These are phyloP conservation scores for Xiphophorus birchmanni DNA, from an alignment of 2,797 vertebrate genomes.

Conservation along the genomic window DNA sequence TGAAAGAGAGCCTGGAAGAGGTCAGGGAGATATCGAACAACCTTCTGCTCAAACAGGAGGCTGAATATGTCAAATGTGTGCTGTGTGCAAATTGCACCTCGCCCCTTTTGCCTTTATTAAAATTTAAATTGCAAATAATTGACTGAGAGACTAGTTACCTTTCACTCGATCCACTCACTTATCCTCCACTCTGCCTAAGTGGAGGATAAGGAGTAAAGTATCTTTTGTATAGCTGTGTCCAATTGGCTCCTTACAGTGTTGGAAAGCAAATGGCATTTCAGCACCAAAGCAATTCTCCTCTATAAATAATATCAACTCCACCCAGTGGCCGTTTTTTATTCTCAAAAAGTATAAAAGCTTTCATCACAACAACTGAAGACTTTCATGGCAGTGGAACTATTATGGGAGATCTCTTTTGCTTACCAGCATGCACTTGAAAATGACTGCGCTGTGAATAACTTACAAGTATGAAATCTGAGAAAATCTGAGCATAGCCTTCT, in stretches of 20 bases:
- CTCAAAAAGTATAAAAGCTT: slow-evolving; percentile 60
- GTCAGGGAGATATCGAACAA: slow-evolving; percentile 59
- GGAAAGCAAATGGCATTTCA: slow-evolving; percentile 45
- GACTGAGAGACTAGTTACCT: slow-evolving; percentile 22
- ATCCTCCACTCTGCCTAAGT: slow-evolving; percentile 1
- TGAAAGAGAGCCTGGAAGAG: slow-evolving; percentile 50
- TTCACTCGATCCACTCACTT: slow-evolving; percentile 22
- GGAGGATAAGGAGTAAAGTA: slow-evolving; percentile 15
- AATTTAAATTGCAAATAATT: slow-evolving; percentile 56
- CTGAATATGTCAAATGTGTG: slow-evolving; percentile 36
- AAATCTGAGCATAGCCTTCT: slow-evolving; percentile 55
- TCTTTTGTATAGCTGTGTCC: slow-evolving; percentile 28
- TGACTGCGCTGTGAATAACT: slow-evolving; percentile 55
- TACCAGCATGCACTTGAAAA: slow-evolving; percentile 58
- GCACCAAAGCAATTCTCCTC: slow-evolving; percentile 43
- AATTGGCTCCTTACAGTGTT: slow-evolving; percentile 50
- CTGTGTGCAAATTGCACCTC: slow-evolving; percentile 45
- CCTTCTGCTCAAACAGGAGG: slow-evolving; percentile 50
- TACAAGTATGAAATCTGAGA: slow-evolving; percentile 48
- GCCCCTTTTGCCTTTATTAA: slow-evolving; percentile 38
- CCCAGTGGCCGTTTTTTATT: slow-evolving; percentile 50
- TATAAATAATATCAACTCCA: slow-evolving; percentile 62
- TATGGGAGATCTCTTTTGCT: slow-evolving; percentile 47
- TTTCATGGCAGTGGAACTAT: slow-evolving; percentile 35
- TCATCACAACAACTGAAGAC: slow-evolving; percentile 52